Percentiles rank a stretch among this genome's conserved stretches.
phyloP scores from a whole-genome alignment of 2,113 vertebrate species.

The Ranitomeya imitator region DNA sequence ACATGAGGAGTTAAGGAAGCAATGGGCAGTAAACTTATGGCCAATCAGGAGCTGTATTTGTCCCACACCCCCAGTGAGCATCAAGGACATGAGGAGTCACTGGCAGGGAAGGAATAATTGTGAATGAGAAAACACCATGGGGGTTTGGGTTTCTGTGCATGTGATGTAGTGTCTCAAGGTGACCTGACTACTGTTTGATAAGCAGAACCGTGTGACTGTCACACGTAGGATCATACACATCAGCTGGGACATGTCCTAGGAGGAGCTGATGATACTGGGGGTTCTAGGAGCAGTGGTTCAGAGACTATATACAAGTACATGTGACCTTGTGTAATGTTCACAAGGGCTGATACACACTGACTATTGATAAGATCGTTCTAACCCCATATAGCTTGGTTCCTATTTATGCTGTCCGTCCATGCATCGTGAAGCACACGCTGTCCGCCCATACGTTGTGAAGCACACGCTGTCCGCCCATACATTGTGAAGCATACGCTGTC shows the following conservation, averaged over 20 bases:
- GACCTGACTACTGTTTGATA: constrained; percentile 7
- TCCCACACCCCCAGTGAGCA: constrained; percentile 19
- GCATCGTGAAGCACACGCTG: too few relatives aligned
- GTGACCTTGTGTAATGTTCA: too few relatives aligned
- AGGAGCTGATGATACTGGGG: too few relatives aligned
- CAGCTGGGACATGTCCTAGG: neutral
- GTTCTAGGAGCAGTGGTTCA: too few relatives aligned
- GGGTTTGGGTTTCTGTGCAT: neutral
- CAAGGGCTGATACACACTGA: too few relatives aligned
- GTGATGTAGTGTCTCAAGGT: neutral
- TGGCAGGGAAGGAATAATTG: constrained; percentile 4
- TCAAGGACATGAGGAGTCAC: constrained; percentile 31
- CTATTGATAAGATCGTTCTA: too few relatives aligned
- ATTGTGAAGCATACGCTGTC: too few relatives aligned
- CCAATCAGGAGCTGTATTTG: constrained; percentile 12
- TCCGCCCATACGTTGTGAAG: too few relatives aligned
- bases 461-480: too few relatives aligned
- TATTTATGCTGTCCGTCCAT: too few relatives aligned
- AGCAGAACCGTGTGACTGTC: constrained; percentile 20
- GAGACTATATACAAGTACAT: too few relatives aligned
- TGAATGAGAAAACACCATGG: constrained; percentile 4
- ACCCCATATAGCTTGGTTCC: too few relatives aligned
- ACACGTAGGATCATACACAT: neutral
- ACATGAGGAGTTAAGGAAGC: constrained; percentile 12
- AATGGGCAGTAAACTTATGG: neutral